Evolutionary conservation across 1,140 invertebrate genomes (phyloP).

Genomic region (Aphelenchoides fujianensis): DNA sequence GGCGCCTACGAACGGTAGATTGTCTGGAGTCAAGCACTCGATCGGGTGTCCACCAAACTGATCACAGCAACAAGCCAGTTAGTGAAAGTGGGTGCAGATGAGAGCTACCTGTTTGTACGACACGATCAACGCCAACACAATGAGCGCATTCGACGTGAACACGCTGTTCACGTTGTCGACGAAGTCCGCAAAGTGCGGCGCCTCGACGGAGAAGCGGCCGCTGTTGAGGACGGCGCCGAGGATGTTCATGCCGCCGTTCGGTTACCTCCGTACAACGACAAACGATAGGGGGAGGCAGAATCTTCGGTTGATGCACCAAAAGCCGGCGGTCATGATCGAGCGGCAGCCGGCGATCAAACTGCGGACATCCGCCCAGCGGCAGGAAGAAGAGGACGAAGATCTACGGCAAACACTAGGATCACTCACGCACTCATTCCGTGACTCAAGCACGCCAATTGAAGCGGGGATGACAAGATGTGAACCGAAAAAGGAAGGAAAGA

Average conservation of each 20-base stretch:
- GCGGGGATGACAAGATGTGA: no score
- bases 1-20: conserved; percentile 27
- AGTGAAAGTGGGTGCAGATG: no score
- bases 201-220: conserved; percentile 19
- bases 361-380: no score
- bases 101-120: conserved; percentile 39
- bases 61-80: no score
- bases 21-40: conserved; percentile 35
- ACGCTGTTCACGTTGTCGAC: conserved; percentile 23
- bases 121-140: conserved; percentile 29
- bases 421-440: no score
- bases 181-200: conserved; percentile 26
- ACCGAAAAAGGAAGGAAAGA: no score
- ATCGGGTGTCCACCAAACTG: conserved; percentile 37
- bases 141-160: conserved; percentile 30
- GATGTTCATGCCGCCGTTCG: conserved; percentile 20
- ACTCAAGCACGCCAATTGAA: no score
- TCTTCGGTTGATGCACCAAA: background rate
- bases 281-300: background rate
- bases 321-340: no score
- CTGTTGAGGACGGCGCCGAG: conserved; percentile 20
- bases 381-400: no score
- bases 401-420: no score
- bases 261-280: background rate
- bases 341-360: no score